phyloP scores from a whole-genome alignment of 2,888 invertebrate species.

The Cancer borealis region DNA sequence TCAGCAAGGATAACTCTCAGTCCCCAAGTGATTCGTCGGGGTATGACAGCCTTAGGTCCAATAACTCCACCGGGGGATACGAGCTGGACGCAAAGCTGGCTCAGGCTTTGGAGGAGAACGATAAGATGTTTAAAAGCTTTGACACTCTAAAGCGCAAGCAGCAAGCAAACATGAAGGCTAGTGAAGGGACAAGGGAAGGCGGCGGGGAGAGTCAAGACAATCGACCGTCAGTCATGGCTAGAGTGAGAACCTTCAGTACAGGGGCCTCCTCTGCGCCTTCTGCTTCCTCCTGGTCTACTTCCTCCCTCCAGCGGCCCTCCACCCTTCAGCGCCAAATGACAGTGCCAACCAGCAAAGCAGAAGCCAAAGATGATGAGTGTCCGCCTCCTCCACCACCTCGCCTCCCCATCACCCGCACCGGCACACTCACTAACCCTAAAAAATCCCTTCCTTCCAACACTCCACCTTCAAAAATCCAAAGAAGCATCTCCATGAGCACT shows the following conservation, averaged over 20 bases:
- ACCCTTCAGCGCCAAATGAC: slow-evolving; percentile 72
- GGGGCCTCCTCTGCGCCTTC: slow-evolving; percentile 43
- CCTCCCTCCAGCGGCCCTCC: slow-evolving; percentile 66
- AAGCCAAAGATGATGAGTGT: slow-evolving; percentile 57
- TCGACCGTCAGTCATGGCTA: slow-evolving; percentile 60
- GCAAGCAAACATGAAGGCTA: slow-evolving; percentile 9
- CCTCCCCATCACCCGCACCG: slow-evolving; percentile 62
- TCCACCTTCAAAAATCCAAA: slow-evolving; percentile 67
- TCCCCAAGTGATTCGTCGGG: slow-evolving; percentile 73
- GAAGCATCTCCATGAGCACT: slow-evolving; percentile 62
- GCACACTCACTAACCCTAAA: slow-evolving; percentile 64
- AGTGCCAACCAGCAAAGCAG: slow-evolving; percentile 63
- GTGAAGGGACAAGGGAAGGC: slow-evolving; percentile 31
- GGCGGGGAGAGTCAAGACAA: slow-evolving; percentile 38
- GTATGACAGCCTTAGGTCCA: slow-evolving; percentile 73
- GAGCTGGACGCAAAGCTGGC: slow-evolving; percentile 75
- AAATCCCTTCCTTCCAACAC: slow-evolving; percentile 47
- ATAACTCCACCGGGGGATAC: slow-evolving; percentile 65
- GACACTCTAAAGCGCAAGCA: slow-evolving; percentile 66
- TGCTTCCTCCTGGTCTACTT: slow-evolving; percentile 9
- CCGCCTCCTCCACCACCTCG: slow-evolving; percentile 74
- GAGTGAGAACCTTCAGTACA: slow-evolving; percentile 65
- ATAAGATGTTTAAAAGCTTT: slow-evolving; percentile 76
- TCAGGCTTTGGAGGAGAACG: slow-evolving; percentile 76
- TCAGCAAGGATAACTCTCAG: slow-evolving; percentile 68